Evolutionary conservation across 1,140 invertebrate species (phyloP).

Genomic region (Hestina assimilis): DNA sequence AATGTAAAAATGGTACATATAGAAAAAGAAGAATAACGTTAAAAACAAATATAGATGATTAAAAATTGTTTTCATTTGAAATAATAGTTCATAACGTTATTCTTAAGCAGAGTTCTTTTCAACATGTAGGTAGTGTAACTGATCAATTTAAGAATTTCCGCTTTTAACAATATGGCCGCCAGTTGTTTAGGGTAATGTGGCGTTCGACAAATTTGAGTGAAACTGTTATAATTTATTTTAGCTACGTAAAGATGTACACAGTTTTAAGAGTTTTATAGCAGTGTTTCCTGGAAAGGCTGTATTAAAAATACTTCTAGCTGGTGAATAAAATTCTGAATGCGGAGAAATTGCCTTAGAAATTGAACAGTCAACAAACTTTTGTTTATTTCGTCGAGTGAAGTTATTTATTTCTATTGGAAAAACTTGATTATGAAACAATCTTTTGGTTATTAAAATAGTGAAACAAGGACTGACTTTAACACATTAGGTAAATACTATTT

Average conservation of each 20-base stretch:
- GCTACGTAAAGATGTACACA: constrained; percentile 73
- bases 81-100: neutral
- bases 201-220: constrained; percentile 76
- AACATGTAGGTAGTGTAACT: constrained; percentile 24
- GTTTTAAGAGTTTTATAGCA: constrained; percentile 74
- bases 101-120: constrained; percentile 1
- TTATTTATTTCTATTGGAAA: constrained; percentile 57
- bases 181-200: constrained; percentile 79
- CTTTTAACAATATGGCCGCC: constrained; percentile 78
- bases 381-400: constrained; percentile 74
- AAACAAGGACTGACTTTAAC: constrained; percentile 64
- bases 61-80: constrained; percentile 3
- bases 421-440: constrained; percentile 71
- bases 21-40: neutral
- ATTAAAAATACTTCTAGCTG: constrained; percentile 59
- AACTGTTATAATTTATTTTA: constrained; percentile 72
- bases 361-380: constrained; percentile 79
- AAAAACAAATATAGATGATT: neutral
- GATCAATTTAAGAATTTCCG: constrained; percentile 49
- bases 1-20: constrained; percentile 6
- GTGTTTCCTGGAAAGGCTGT: constrained; percentile 66
- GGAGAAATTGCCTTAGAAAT: constrained; percentile 65
- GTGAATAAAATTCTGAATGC: constrained; percentile 70
- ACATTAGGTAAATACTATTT: constrained; percentile 70
- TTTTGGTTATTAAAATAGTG: constrained; percentile 67